Evolutionary conservation across 2,888 invertebrate species (phyloP), one percentile per base, ranked within the genome.

Genomic region (Lycocerus yunnanus): DNA sequence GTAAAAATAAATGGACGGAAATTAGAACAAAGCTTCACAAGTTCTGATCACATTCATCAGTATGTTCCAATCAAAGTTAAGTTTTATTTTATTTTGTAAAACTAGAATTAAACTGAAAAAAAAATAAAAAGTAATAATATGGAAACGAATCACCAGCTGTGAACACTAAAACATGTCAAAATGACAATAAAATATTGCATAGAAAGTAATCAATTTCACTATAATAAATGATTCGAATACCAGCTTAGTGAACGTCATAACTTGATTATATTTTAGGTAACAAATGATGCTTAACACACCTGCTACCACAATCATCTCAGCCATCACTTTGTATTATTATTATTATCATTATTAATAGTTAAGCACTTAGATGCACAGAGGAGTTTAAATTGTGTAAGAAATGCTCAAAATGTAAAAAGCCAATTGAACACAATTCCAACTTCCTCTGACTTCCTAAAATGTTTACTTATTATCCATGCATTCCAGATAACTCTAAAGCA

Each of bases 1-100:
- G 21, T 70, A 27, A 66, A 74, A 69, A 66, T 66, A 72, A 75
- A 75, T 75, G 75, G 75, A 75, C 72, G 75, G 75, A 75, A 75
- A 75, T 18, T 72, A 72, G 69, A 75, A 74, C 68, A 66, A 27
- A 66, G 66, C 66, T 66, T 66, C 61, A 60, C 59, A 60, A 60
- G 18, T 71, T 71, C 66, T 71, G 24, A 27, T 71, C 58, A 71
- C 65, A 66, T 61, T 10, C 18, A 5, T 16, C 27, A 15, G 15
- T 16, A 43, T 14, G n/a, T 67, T 67, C 15, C 18, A 58, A 27
- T 68, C 58, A 24, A 66, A 15, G 27, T n/a, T 20, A 24, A 20
- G 21, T 24, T 27, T 24, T 24, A 66, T 27, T 13, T 27, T 66
- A 21, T 10, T 24, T 24, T 20, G 21, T 65, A 21, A 65, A 65